Percentiles rank a stretch among this genome's conserved stretches.
phyloP scores from a whole-genome alignment of 2,888 invertebrate species.

The Cerastis rubricosa region DNA sequence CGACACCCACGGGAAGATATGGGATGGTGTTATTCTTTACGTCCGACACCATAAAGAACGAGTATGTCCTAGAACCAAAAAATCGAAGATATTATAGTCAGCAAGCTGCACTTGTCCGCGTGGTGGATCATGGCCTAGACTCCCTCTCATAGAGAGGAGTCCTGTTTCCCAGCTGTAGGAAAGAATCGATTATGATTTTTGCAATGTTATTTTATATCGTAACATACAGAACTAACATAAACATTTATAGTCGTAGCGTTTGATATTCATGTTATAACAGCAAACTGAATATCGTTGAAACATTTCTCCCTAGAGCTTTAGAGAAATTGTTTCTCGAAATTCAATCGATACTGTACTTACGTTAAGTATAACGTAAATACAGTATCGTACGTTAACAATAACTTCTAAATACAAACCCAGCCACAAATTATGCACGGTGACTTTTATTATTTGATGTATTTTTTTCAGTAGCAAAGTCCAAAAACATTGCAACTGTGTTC shows the following conservation, averaged over 20 bases:
- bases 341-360: background rate
- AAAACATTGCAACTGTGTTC: background rate
- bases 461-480: background rate
- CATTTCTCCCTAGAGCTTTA: background rate
- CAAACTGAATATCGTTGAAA: conserved; percentile 3
- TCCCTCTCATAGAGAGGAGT: background rate
- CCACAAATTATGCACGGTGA: background rate
- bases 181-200: background rate
- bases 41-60: too few species aligned
- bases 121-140: background rate
- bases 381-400: too few species aligned
- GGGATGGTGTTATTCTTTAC: too few species aligned
- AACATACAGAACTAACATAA: background rate
- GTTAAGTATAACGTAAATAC: too few species aligned
- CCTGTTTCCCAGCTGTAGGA: background rate
- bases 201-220: background rate
- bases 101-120: too few species aligned
- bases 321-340: conserved; percentile 5
- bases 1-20: too few species aligned
- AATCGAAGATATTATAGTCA: background rate
- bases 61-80: background rate
- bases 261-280: conserved; percentile 6
- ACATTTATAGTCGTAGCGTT: background rate
- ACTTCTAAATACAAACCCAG: background rate
- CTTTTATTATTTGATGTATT: background rate